Evolutionary conservation across 2,888 invertebrate species (phyloP), one percentile per base, ranked within the genome.

Genomic region (Apoda limacodes): DNA sequence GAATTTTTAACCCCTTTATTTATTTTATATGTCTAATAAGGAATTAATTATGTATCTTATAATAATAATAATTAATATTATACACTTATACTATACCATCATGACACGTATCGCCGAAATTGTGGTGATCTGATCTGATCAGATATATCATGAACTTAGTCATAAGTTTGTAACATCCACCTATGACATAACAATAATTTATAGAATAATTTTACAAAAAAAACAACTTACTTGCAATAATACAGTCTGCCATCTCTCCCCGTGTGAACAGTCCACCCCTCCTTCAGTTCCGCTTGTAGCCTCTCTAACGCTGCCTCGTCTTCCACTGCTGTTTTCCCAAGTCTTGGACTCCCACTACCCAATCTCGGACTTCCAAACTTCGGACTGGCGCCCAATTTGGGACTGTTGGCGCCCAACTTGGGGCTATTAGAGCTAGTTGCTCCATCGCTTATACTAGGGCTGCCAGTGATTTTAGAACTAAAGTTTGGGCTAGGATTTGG

Each of bases 181-280:
- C n/a, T n/a, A n/a, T n/a, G n/a, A n/a, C n/a, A n/a, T n/a, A n/a
- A n/a, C n/a, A n/a, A n/a, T n/a, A n/a, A n/a, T n/a, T n/a, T n/a
- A 17, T 17, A 7, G 17, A 17, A 5, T 17, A 6, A 17, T 17
- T 17, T 17, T 17, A 17, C 17, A 17, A 17, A 17, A 17, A 17
- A 17, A 17, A 17, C 17, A 13, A 84, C 92, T 88, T 75, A 94
- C 94, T 95, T 93, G 89, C 93, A 93, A 82, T 92, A 95, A 72
- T 93, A 94, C 38, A 91, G 85, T 49, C 93, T 83, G 40, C 92
- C 92, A 59, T 90, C 90, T 50, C 87, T 86, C 57, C 87, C 88
- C 37, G 85, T 83, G 63, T 91, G 90, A n/a, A 87, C 88, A 9
- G 88, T 90, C 90, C 90, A 92, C 35, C 90, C 90, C 39, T 86